These are phyloP conservation scores for Sebastes vulpes DNA, from an alignment of 2,797 vertebrate species.

Conservation along the genomic window DNA sequence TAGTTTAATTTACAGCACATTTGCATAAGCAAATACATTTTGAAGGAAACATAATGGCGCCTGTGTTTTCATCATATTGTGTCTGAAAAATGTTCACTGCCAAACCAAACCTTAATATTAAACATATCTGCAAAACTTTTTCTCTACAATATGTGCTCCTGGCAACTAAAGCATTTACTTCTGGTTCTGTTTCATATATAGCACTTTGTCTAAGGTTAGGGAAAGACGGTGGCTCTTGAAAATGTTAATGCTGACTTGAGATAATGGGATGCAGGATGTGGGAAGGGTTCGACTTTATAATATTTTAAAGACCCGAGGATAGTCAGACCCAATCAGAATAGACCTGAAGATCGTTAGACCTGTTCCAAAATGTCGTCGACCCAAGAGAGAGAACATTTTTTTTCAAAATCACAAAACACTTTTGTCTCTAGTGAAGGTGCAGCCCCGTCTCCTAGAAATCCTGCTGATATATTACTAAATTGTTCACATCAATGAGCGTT, in stretches of 20 bases:
- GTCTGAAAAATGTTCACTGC: not conserved
- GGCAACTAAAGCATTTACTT: not conserved
- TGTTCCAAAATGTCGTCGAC: not conserved
- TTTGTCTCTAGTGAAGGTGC: not conserved
- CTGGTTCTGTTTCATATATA: not conserved
- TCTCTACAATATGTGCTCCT: not conserved
- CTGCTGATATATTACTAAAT: not conserved
- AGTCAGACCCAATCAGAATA: not conserved
- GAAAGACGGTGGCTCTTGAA: not conserved
- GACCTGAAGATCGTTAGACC: not conserved
- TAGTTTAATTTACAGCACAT: not conserved
- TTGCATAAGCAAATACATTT: not conserved
- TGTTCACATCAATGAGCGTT: not conserved
- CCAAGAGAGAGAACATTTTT: not conserved
- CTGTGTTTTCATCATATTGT: not conserved
- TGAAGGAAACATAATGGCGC: not conserved
- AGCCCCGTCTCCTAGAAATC: accelerated
- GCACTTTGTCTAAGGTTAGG: not conserved
- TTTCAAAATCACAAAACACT: not conserved
- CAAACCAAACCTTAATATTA: not conserved
- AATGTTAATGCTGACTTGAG: not conserved
- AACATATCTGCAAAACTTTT: not conserved
- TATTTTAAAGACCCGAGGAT: not conserved
- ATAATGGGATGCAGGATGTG: too few relatives aligned
- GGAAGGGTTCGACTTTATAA: not conserved